Conservation (phyloP, 92 coral and sea anemone genomes). For the Porites cylindrica region DNA sequence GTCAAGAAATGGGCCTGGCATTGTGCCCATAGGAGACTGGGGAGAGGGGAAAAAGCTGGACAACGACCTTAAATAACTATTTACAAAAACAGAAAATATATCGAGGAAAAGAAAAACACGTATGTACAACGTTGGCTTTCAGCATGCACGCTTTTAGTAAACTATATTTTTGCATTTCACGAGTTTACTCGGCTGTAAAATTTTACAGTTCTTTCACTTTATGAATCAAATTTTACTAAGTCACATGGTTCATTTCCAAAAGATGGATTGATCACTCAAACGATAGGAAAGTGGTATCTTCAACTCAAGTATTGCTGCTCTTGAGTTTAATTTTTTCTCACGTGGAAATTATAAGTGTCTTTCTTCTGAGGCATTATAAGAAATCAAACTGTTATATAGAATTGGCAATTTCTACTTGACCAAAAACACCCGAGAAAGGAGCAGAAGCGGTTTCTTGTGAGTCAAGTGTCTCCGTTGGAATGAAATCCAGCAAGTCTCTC, state of each 20-base stretch:
- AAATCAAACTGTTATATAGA: neutral
- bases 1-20: too few species aligned
- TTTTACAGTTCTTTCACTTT: too few species aligned
- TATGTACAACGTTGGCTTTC: neutral
- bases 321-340: neutral
- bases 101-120: neutral
- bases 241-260: neutral
- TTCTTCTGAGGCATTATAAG: neutral
- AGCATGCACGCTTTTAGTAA: neutral
- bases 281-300: too few species aligned
- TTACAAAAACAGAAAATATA: too few species aligned
- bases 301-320: neutral
- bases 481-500: conserved; percentile 42
- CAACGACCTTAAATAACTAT: neutral
- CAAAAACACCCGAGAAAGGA: conserved; percentile 27
- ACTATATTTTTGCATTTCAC: neutral
- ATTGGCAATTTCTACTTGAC: conserved; percentile 45
- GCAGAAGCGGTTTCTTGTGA: conserved; percentile 28
- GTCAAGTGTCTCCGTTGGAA: conserved; percentile 26
- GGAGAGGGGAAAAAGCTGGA: too few species aligned
- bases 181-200: neutral
- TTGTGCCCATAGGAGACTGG: too few species aligned
- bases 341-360: neutral
- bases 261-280: too few species aligned
- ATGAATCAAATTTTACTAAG: neutral